Conservation (phyloP, 2,888 invertebrate genomes). For the Oligia fasciuncula region DNA sequence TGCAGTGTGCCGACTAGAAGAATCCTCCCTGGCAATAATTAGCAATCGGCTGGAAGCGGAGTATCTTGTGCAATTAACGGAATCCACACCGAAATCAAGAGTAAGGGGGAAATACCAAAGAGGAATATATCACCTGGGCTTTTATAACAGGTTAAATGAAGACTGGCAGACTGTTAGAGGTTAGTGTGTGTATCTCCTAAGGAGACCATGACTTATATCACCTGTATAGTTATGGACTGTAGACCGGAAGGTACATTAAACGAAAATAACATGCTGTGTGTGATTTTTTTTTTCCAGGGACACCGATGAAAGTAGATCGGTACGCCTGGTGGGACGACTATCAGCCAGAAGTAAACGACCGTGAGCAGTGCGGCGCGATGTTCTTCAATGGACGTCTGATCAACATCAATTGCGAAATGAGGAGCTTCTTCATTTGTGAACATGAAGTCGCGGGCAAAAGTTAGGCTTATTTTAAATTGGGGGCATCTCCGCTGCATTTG, state of each 20-base stretch:
- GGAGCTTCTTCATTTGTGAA: constrained; percentile 82
- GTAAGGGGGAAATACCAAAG: constrained; percentile 31
- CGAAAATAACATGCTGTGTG: not conserved
- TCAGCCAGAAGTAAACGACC: not conserved
- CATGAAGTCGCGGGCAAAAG: constrained; percentile 65
- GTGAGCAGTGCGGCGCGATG: constrained; percentile 81
- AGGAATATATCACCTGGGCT: constrained; percentile 70
- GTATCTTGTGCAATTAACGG: not conserved
- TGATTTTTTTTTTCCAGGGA: constrained; percentile 5
- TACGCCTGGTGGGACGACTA: constrained; percentile 19
- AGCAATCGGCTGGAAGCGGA: constrained; percentile 65
- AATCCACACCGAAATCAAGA: constrained; percentile 4
- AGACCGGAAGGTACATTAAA: not conserved
- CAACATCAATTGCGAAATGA: constrained; percentile 73
- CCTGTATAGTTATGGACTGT: not conserved
- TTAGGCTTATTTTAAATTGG: not conserved
- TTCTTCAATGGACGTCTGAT: constrained; percentile 78
- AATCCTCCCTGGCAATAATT: constrained; percentile 77
- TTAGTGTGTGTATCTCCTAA: not conserved
- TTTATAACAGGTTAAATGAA: constrained; percentile 61
- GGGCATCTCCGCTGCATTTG: not conserved
- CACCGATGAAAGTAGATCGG: not conserved
- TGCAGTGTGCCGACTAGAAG: constrained; percentile 75
- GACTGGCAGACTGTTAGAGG: constrained; percentile 77
- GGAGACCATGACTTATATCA: not conserved